Base-by-base conservation (phyloP, 2,888 invertebrate species). In the Synanthedon vespiformis region DNA sequence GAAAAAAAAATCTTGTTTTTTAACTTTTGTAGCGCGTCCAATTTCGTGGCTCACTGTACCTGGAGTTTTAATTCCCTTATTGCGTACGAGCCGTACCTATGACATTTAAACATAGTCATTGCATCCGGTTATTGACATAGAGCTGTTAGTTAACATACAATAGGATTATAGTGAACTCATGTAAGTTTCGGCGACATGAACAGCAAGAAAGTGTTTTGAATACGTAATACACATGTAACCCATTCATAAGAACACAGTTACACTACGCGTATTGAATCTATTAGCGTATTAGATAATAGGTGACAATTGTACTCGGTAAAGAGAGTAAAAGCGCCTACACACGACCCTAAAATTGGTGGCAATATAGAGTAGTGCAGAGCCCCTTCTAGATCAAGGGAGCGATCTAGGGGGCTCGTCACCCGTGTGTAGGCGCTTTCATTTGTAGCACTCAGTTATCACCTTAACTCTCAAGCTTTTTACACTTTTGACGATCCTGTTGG, bases 211-310 rank as follows among this genome's bases (percentile, higher is more conserved):
- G 51, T 48, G 54, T n/a, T 54, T 54, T 44, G 56, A 27, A 56
- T 56, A 56, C 47, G 16, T 50, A 56, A 56, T 54, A 51, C 52
- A 48, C 52, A 22, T 47, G 11, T 6, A 14, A 49, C 49, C 56
- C 61, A 64, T 68, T 70, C 66, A 63, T 62, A 67, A 69, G 70
- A 55, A 63, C 57, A 63, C 63, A 65, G 67, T 64, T 64, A 65
- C 52, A 54, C 53, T 57, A 68, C 69, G 58, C 53, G 44, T 47
- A 51, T 61, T 60, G 68, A 70, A 70, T 70, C 44, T 53, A 47
- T 56, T 62, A 61, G 60, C 51, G 40, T 11, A 44, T 44, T 13
- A 44, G 44, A 55, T 56, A 59, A 13, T 51, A 51, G 50, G 53
- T 44, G 44, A 44, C 14, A n/a, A 44, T 44, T 44, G 27, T 14